Evolutionary conservation across 2,113 vertebrate species (phyloP).

Genomic region (Rattus rattus): DNA sequence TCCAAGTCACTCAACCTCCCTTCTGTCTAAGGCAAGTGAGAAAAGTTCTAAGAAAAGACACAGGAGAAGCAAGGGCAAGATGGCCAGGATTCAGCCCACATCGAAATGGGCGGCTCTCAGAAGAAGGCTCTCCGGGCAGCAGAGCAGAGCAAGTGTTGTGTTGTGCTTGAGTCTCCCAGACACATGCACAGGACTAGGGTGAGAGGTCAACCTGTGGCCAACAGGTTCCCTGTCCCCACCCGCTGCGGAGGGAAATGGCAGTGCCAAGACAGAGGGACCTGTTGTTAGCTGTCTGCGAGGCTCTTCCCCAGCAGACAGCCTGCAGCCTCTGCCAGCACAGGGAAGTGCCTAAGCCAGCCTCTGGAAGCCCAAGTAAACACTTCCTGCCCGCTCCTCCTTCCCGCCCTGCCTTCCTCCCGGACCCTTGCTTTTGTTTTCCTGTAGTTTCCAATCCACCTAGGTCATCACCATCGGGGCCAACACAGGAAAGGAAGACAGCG

Average conservation of each 20-base stretch:
- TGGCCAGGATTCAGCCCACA: constrained; percentile 3
- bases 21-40: constrained; percentile 35
- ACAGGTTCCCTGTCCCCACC: constrained; percentile 58
- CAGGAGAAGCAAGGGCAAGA: constrained; percentile 61
- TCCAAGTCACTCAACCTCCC: background rate
- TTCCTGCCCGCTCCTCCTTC: background rate
- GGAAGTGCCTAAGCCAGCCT: constrained; percentile 21
- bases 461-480: constrained; percentile 37
- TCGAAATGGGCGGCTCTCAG: background rate
- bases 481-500: background rate
- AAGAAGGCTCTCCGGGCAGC: background rate
- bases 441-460: constrained; percentile 11
- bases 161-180: background rate
- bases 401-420: background rate
- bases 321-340: constrained; percentile 65
- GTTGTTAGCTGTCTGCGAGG: constrained; percentile 74
- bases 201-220: constrained; percentile 69
- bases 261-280: constrained; percentile 53
- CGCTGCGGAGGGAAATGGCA: constrained; percentile 28
- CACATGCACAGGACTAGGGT: background rate
- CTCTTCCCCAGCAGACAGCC: constrained; percentile 51
- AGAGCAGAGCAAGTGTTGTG: background rate
- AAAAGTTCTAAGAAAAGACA: constrained; percentile 71
- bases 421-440: constrained; percentile 5
- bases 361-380: background rate